These are phyloP conservation scores for Coregonus ussuriensis DNA, from an alignment of 2,797 vertebrate species.

Conservation along the genomic window DNA sequence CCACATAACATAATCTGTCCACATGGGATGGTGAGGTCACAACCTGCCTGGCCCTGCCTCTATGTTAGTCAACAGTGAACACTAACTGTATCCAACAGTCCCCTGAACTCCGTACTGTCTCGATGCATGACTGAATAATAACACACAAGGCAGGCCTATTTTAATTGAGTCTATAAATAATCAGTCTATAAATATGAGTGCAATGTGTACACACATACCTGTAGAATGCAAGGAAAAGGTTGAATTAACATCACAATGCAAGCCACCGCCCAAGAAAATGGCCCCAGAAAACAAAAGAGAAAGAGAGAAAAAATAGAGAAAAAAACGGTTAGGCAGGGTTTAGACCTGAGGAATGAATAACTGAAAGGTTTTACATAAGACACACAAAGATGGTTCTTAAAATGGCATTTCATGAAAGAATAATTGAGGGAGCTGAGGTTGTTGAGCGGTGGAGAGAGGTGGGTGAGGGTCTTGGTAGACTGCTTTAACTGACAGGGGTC, in stretches of 20 bases:
- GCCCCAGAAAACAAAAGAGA: background rate
- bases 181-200: slow-evolving; percentile 43
- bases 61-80: background rate
- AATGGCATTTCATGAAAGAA: slow-evolving; percentile 60
- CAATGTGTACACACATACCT: slow-evolving; percentile 67
- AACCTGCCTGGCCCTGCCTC: background rate
- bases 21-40: background rate
- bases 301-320: slow-evolving; percentile 1
- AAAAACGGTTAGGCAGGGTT: slow-evolving; percentile 45
- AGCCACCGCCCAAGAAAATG: slow-evolving; percentile 36
- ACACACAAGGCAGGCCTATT: background rate
- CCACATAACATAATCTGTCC: background rate
- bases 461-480: slow-evolving; percentile 9
- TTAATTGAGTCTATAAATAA: background rate
- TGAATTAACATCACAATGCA: slow-evolving; percentile 25
- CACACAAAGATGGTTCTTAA: slow-evolving; percentile 51
- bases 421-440: slow-evolving; percentile 55
- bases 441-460: slow-evolving; percentile 17
- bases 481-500: slow-evolving; percentile 13
- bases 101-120: background rate
- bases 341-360: slow-evolving; percentile 58
- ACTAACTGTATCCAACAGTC: background rate
- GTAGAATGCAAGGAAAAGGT: slow-evolving; percentile 40
- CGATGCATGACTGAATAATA: slow-evolving; percentile 42
- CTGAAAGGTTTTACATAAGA: slow-evolving; percentile 46